Evolutionary conservation across 2,888 invertebrate genomes (phyloP), one percentile per base, ranked within the genome.

Genomic region (Cynaeus angustus): DNA sequence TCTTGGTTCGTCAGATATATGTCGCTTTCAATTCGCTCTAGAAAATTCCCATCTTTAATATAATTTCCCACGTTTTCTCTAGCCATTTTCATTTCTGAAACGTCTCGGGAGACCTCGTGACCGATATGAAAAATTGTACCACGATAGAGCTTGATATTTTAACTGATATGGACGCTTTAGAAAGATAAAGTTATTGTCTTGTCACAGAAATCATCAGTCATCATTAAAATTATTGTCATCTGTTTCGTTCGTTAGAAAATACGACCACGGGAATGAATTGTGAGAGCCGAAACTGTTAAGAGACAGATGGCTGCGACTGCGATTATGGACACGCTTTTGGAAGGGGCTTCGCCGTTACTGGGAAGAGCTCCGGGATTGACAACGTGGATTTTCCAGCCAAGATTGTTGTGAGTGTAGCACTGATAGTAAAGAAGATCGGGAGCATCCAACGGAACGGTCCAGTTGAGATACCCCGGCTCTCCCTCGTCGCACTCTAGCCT

Each of bases 381-480:
- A 1, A 97, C 93, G 83, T 94, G 91, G 77, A 97, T 96, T 84
- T 95, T 97, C 96, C 96, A 97, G 53, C 97, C 97, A 26, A 97
- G 87, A 83, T 95, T 94, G 75, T 91, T 93, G 86, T 97, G 96
- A n/a, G 93, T 92, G 86, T 94, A 97, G 85, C 96, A 97, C 97
- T 97, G 97, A 84, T 97, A 97, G 82, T 96, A 97, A 0, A 96
- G 87, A 62, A 91, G 80, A 85, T 95, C 92, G 0, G 97, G 97
- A 0, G 96, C 94, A 82, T 95, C 92, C 76, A 89, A 86, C 0
- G 92, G 91, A 33, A 97, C 96, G 0, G 94, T 95, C 96, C 96
- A 97, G 82, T 91, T 91, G 59, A 96, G 88, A 66, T 88, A 86
- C 0, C 91, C 94, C 0, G 95, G 91, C 67, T 93, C 91, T 0